A percentile compares a stretch with the other conserved stretches of the same genome.
phyloP scores from a whole-genome alignment of 2,113 vertebrate genomes.

The Dasyornis broadbenti region DNA sequence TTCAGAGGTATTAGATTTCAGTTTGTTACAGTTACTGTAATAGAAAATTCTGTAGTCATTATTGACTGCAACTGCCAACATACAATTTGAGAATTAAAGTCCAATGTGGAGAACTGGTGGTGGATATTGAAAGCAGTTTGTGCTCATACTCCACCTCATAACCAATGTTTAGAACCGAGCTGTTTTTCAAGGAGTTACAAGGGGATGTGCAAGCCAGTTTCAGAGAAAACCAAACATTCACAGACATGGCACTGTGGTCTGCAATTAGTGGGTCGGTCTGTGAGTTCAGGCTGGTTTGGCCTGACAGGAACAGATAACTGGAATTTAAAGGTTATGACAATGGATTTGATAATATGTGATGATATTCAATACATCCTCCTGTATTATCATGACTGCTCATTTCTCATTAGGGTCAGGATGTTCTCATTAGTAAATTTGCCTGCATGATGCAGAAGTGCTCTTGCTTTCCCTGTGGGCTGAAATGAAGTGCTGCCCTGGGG shows the following conservation, averaged over 20 bases:
- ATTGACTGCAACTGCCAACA: not conserved
- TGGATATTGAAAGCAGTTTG: not conserved
- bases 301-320: not conserved
- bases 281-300: not conserved
- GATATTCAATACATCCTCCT: not conserved
- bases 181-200: not conserved
- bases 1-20: constrained; percentile 7
- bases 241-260: not conserved
- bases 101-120: not conserved
- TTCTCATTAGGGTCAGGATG: not conserved
- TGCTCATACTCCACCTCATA: not conserved
- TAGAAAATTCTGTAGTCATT: constrained; percentile 1
- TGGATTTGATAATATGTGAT: not conserved
- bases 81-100: constrained; percentile 2
- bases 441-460: not conserved
- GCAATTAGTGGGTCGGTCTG: not conserved
- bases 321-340: not conserved
- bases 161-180: rapidly evolving
- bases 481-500: not conserved
- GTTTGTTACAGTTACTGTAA: not conserved
- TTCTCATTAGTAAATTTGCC: not conserved
- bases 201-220: not conserved
- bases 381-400: not conserved
- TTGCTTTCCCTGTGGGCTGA: not conserved
- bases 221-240: not conserved